phyloP scores from a whole-genome alignment of 2,888 invertebrate genomes.

The Ecliptopera silaceata region DNA sequence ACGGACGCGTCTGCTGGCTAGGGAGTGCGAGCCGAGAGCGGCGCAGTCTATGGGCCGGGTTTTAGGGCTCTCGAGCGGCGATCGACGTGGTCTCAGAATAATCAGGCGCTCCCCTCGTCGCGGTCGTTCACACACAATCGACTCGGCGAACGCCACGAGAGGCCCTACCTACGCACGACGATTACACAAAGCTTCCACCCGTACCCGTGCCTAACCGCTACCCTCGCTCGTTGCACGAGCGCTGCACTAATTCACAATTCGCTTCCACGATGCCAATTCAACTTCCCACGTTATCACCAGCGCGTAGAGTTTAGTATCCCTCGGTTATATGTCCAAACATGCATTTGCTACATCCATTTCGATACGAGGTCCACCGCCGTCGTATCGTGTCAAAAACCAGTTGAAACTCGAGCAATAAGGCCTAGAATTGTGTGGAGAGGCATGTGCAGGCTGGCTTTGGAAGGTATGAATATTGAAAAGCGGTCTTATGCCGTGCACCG shows the following conservation, averaged over 20 bases:
- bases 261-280: constrained; percentile 27
- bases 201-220: constrained; percentile 58
- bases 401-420: constrained; percentile 58
- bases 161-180: constrained; percentile 75
- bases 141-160: constrained; percentile 64
- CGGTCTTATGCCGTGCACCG: constrained; percentile 67
- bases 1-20: constrained; percentile 51
- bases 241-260: constrained; percentile 53
- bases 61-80: constrained; percentile 73
- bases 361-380: constrained; percentile 42
- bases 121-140: constrained; percentile 81
- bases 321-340: constrained; percentile 31
- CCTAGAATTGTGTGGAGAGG: constrained; percentile 54
- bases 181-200: constrained; percentile 74
- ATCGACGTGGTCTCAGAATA: constrained; percentile 73
- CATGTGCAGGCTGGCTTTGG: constrained; percentile 70
- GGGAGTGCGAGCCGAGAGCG: constrained; percentile 46
- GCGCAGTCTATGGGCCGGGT: constrained; percentile 50
- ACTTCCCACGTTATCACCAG: constrained; percentile 22
- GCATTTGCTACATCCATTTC: constrained; percentile 57
- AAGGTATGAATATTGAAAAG: constrained; percentile 74
- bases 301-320: constrained; percentile 22
- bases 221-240: constrained; percentile 54
- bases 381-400: constrained; percentile 51
- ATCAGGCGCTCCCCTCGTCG: constrained; percentile 76